Base-by-base conservation (phyloP, 1,140 invertebrate genomes). In the Acromyrmex heyeri region DNA sequence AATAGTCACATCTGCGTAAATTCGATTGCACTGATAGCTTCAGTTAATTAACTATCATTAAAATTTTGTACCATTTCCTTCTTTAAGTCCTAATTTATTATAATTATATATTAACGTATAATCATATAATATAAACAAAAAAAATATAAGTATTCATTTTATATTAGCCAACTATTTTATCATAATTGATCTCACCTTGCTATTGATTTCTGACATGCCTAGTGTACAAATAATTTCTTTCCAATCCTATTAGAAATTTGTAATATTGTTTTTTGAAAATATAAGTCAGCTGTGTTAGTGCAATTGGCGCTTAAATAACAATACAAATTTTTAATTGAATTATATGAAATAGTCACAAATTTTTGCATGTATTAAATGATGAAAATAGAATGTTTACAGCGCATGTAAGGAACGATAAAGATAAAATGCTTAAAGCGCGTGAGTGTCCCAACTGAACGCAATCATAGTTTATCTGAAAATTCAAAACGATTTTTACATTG, bases 401-500 rank as follows among this genome's bases (percentile, higher is more conserved):
- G 7, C 10, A 44, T 10, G 8, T 44, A 44, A 44, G 38, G 2
- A 44, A 44, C 7, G 8, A 7, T 44, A 44, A 44, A 44, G 38
- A 38, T 8, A 38, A 7, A 44, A 44, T 10, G 38, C 10, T 44
- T 44, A 44, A 8, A 44, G 38, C 10, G 38, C 38, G 8, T 44
- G 38, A 44, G 38, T 10, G 8, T 8, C 8, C 38, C 7, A 44
- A 44, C 2, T 10, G 38, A 44, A 44, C 8, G 38, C 38, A 38
- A 38, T 6, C 38, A 34, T 38, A n/a, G 0, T 27, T 48, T 44
- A 10, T 8, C 38, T 57, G 34, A 18, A 81, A 59, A 82, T 44
- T 82, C 18, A 81, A 21, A 48, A 57, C 16, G 24, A 78, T 78
- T 86, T 82, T 82, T 76, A 81, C 24, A 61, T 34, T 69, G 34